Percentiles rank a stretch among this genome's conserved stretches.
Conservation (phyloP, 2,113 vertebrate species). For the Malurus melanocephalus region DNA sequence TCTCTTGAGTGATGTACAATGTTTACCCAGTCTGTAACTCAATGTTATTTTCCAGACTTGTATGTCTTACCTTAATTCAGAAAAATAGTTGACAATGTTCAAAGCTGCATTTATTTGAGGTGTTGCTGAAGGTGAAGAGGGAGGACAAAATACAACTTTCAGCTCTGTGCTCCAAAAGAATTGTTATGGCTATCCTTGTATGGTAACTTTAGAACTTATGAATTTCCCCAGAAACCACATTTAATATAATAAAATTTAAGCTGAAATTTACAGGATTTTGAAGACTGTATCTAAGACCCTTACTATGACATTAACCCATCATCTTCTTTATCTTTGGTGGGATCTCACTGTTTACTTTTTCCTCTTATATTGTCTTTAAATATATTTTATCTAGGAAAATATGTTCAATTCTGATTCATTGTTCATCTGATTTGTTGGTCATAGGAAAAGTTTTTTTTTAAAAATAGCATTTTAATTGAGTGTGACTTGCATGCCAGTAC, state of each 20-base stretch:
- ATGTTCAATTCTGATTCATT: not conserved
- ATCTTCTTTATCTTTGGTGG: not conserved
- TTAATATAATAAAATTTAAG: not conserved
- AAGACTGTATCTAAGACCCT: not conserved
- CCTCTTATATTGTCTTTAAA: not conserved
- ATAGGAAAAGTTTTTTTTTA: not conserved
- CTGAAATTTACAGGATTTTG: not conserved
- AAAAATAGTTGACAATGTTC: not conserved
- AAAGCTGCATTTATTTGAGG: not conserved
- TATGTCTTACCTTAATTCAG: not conserved
- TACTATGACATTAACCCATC: not conserved
- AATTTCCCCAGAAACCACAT: not conserved
- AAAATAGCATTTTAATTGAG: not conserved
- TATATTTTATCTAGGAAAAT: not conserved
- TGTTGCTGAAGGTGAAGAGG: not conserved
- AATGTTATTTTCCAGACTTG: not conserved
- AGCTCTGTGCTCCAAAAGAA: not conserved
- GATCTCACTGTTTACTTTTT: not conserved
- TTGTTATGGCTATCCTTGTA: not conserved
- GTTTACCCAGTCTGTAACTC: not conserved
- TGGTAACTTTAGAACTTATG: not conserved
- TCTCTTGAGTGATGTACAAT: not conserved
- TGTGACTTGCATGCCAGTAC: not conserved
- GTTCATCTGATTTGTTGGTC: slow-evolving; percentile 23
- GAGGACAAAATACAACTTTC: not conserved